Evolutionary conservation across 2,113 vertebrate species (phyloP).

Genomic region (Xiphophorus maculatus): DNA sequence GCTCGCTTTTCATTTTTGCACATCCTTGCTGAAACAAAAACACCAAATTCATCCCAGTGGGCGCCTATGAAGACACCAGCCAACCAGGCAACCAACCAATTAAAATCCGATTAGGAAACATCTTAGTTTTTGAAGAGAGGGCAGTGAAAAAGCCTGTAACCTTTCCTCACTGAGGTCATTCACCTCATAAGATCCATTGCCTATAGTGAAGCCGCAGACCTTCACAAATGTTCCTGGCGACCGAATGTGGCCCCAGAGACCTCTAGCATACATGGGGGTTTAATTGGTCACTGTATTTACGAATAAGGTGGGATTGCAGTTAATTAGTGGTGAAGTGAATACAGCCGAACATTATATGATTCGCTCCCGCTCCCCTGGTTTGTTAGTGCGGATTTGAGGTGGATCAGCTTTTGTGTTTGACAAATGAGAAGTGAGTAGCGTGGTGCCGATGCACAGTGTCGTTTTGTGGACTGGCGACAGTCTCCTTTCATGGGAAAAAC

Average conservation of each 20-base stretch:
- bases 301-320: conserved; percentile 89
- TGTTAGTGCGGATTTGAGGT: conserved; percentile 88
- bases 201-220: conserved; percentile 83
- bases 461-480: conserved; percentile 89
- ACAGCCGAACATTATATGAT: conserved; percentile 88
- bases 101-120: conserved; percentile 85
- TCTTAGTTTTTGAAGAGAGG: conserved; percentile 75
- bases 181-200: conserved; percentile 91
- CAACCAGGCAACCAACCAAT: conserved; percentile 71
- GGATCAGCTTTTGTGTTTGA: conserved; percentile 92
- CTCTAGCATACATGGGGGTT: conserved; percentile 87
- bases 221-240: conserved; percentile 84
- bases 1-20: conserved; percentile 2
- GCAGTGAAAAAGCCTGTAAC: conserved; percentile 77
- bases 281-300: conserved; percentile 91
- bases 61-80: conserved; percentile 55
- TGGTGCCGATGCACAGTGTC: conserved; percentile 88
- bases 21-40: conserved; percentile 31
- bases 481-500: conserved; percentile 87
- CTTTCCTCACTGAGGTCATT: conserved; percentile 77
- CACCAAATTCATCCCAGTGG: conserved; percentile 23
- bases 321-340: conserved; percentile 95
- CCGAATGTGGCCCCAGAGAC: conserved; percentile 81
- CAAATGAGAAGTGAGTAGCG: conserved; percentile 93
- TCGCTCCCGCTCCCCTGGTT: conserved; percentile 84